Percentiles rank a stretch among this genome's conserved stretches.
Conservation (phyloP, 2,797 vertebrate species). For the Anas bahamensis region DNA sequence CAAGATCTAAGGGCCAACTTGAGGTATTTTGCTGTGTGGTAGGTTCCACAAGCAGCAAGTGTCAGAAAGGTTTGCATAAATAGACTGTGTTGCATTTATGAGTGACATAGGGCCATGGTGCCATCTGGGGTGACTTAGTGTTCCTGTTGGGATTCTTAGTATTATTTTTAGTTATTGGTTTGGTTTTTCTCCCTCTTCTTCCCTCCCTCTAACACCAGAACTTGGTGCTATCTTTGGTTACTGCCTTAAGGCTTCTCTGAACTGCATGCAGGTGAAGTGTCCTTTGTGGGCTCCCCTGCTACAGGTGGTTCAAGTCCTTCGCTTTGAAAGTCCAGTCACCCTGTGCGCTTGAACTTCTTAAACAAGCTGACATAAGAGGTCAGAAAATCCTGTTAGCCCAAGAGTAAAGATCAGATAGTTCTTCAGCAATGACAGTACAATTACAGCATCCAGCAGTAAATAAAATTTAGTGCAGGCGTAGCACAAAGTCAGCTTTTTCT, state of each 20-base stretch:
- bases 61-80: background rate
- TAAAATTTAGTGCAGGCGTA: constrained; percentile 50
- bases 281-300: background rate
- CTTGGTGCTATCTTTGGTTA: background rate
- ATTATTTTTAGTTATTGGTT: background rate
- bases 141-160: background rate
- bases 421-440: constrained; percentile 69
- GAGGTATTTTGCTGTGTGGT: background rate
- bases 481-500: constrained; percentile 67
- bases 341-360: background rate
- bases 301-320: background rate
- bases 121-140: background rate
- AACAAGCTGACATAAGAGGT: constrained; percentile 52
- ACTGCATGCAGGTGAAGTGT: background rate
- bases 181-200: background rate
- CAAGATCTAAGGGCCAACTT: background rate
- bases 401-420: constrained; percentile 63
- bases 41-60: background rate
- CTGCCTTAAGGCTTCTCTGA: background rate
- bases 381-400: constrained; percentile 37
- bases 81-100: background rate
- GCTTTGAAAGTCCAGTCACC: background rate
- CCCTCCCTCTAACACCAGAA: background rate
- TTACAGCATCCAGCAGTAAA: constrained; percentile 60
- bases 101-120: background rate